Percentiles rank a stretch among this genome's conserved stretches.
Conservation (phyloP, 2,888 invertebrate genomes). For the Xanthia icteritia region DNA sequence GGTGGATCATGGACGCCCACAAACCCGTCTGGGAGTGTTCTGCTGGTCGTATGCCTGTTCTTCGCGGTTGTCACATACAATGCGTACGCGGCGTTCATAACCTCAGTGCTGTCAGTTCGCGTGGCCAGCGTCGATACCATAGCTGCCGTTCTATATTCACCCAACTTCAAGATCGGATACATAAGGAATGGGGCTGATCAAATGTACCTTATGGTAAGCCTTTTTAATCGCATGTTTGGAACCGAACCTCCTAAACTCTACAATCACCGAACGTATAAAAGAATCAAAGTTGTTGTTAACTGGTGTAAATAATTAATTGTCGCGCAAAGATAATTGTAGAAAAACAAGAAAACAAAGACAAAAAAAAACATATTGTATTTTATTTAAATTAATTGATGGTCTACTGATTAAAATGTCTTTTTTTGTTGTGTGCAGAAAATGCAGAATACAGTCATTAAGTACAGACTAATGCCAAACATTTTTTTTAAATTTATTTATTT, state of each 20-base stretch:
- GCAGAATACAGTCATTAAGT: too few relatives aligned
- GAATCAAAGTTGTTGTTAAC: not conserved
- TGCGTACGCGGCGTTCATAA: slow-evolving; percentile 92
- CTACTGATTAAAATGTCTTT: not conserved
- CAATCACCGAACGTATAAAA: not conserved
- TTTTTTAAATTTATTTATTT: too few relatives aligned
- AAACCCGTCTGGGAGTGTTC: slow-evolving; percentile 89
- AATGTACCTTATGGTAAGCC: slow-evolving; percentile 90
- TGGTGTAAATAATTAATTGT: not conserved
- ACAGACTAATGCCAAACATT: not conserved
- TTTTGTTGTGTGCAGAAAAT: not conserved
- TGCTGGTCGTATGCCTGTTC: slow-evolving; percentile 90
- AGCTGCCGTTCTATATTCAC: slow-evolving; percentile 89
- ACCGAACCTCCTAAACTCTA: not conserved
- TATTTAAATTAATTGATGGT: not conserved
- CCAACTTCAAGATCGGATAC: slow-evolving; percentile 91
- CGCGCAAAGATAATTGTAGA: not conserved
- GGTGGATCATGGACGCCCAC: slow-evolving; percentile 91
- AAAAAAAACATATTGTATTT: not conserved
- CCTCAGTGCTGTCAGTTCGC: slow-evolving; percentile 92
- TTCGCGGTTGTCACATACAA: slow-evolving; percentile 92
- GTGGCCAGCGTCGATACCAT: slow-evolving; percentile 90
- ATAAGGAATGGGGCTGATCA: slow-evolving; percentile 91
- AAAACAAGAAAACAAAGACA: not conserved
- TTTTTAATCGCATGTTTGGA: not conserved